Percentiles rank a stretch among this genome's conserved stretches.
phyloP scores from a whole-genome alignment of 92 coral and sea anemone genomes.

The Epizoanthus scotinus region DNA sequence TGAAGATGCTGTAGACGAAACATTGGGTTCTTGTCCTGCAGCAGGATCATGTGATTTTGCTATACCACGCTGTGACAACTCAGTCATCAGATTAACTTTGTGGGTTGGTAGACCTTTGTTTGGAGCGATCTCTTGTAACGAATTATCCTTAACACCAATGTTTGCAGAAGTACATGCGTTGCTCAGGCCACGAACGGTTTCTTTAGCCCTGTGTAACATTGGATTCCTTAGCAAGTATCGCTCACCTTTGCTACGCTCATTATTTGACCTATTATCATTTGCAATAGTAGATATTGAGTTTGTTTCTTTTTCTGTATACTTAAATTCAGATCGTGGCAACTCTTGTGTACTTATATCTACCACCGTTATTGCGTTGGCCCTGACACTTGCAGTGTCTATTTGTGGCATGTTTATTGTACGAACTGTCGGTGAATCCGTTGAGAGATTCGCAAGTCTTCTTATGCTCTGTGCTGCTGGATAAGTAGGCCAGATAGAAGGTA shows the following conservation, averaged over 20 bases:
- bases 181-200: no score
- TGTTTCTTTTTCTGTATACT: neutral
- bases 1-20: neutral
- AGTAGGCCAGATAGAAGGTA: neutral
- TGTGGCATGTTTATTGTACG: neutral
- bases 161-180: no score
- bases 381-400: neutral
- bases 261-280: no score
- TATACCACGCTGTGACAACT: neutral
- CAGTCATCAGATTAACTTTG: no score
- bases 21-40: neutral
- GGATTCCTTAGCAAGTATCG: no score
- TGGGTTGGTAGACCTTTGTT: no score
- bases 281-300: neutral
- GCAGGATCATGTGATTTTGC: neutral
- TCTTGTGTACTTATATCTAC: conserved; percentile 1
- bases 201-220: no score
- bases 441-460: neutral
- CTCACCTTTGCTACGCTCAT: no score
- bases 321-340: neutral
- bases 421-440: neutral
- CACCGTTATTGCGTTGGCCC: neutral
- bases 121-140: no score
- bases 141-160: no score
- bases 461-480: neutral